Base-by-base conservation (phyloP, 2,888 invertebrate genomes). In the Ophion ellenae region DNA sequence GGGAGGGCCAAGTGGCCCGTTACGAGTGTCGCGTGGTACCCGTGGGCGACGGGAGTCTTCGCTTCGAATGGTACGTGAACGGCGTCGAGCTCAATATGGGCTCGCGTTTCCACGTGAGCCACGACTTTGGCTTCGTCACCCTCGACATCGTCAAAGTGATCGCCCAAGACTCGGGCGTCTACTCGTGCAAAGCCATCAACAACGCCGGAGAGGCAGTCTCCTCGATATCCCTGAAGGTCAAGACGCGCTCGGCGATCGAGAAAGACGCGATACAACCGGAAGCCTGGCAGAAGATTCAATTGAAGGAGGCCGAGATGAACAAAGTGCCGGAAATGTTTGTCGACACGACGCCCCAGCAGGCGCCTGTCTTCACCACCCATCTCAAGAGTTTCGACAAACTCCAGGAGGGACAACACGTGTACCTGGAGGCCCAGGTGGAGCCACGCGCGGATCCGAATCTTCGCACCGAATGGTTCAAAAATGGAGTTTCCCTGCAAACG, bases 21-120 rank as follows among this genome's bases (percentile, higher is more conserved):
- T 98, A 98, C 91, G 98, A 98, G 94, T 98, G 98, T 74, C 96
- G 98, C 73, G 98, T 98, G 36, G 98, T 98, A 63, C 98, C 98
- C 11, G 98, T 99, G 81, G 99, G 99, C 9, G 99, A 99, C 94
- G 97, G 99, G 2, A 97, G 97, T 89, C 95, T 99, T 91, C 96
- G 97, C 90, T 98, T 98, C 91, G 98, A 99, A 95, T 99, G 99
- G 99, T 99, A 97, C 94, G 97, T 98, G 88, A 99, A 99, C 93
- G 99, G 98, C 77, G 96, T 98, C 6, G 98, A 98, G 94, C 95
- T 99, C 71, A 97, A 98, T 95, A 97, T 98, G 96, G 98, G 98
- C 96, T 98, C 98, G 77, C 96, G 99, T 88, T 97, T 98, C 95
- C 97, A 98, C 90, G 98, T 97, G 1, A 98, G 97, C 67, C 97